These are phyloP conservation scores for Alcedo atthis DNA, from an alignment of 2,797 vertebrate genomes.

Conservation along the genomic window DNA sequence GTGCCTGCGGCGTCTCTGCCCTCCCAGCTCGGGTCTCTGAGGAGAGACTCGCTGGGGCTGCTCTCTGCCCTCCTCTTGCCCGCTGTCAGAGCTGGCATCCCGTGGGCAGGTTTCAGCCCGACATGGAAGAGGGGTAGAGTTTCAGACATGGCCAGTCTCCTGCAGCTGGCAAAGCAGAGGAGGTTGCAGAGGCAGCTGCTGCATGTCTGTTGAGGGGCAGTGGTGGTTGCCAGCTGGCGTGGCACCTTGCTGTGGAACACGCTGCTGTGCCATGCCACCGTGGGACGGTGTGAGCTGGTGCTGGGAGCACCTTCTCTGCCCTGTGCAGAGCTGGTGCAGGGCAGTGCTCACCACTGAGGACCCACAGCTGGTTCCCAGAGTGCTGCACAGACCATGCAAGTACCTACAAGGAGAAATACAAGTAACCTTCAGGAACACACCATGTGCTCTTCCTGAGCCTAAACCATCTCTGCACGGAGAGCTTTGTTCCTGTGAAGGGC, in stretches of 20 bases:
- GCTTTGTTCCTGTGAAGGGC: not conserved
- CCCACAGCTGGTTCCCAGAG: not conserved
- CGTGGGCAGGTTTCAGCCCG: not conserved
- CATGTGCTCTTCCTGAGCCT: accelerated
- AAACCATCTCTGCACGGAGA: not conserved
- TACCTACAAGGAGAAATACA: not conserved
- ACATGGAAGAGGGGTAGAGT: not conserved
- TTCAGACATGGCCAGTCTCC: not conserved
- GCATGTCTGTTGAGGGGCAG: not conserved
- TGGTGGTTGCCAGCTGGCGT: not conserved
- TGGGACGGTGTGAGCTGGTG: accelerated
- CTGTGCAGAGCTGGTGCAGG: not conserved
- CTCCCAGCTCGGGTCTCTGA: accelerated
- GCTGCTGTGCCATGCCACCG: not conserved
- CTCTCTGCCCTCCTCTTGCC: not conserved
- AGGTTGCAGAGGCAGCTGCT: slow-evolving; percentile 13
- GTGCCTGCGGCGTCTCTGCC: accelerated
- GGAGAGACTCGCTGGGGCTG: not conserved
- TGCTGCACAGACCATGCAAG: not conserved
- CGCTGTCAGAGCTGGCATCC: not conserved
- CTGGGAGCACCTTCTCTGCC: not conserved
- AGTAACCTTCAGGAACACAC: not conserved
- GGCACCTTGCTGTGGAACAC: not conserved
- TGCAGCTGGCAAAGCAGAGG: not conserved
- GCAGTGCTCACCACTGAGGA: not conserved